These are phyloP conservation scores for Echinometra lucunter DNA, from an alignment of 53 echinoderm and acorn worm species.

Conservation along the genomic window DNA sequence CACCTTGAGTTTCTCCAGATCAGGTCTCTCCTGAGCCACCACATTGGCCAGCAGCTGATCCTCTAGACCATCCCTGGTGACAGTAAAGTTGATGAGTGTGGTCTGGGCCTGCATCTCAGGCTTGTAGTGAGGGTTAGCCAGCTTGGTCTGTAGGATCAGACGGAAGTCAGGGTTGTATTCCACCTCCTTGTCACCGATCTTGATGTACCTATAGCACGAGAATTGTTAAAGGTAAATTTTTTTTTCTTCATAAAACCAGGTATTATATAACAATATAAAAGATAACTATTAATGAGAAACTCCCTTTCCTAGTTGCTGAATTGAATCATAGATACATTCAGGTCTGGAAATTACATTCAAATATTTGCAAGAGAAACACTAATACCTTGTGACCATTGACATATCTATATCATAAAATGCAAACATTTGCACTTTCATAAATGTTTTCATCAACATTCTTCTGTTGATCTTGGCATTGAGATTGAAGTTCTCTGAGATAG, in stretches of 20 bases:
- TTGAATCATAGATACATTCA: no score
- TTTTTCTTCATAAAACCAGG: no score
- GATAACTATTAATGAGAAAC: neutral
- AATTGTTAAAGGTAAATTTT: neutral
- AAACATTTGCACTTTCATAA: no score
- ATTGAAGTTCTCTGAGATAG: no score
- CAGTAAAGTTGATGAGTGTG: conserved; percentile 99
- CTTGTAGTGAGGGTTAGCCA: conserved; percentile 99
- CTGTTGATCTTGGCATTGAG: no score
- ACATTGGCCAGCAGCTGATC: conserved; percentile 98
- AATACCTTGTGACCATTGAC: no score
- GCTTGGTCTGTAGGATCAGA: conserved; percentile 98
- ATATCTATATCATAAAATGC: no score
- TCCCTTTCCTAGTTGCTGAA: no score
- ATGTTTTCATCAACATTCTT: no score
- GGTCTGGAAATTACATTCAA: no score
- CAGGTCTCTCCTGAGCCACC: conserved; percentile 96
- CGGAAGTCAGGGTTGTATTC: conserved; percentile 98
- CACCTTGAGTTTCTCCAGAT: conserved; percentile 95
- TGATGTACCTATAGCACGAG: conserved; percentile 85
- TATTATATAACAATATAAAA: neutral
- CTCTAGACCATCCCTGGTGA: conserved; percentile 95
- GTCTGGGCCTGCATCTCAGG: conserved; percentile 99
- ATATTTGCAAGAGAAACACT: no score
- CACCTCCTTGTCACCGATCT: conserved; percentile 99